Evolutionary conservation across 2,113 vertebrate genomes (phyloP), one percentile per base, ranked within the genome.

Genomic region (Nyctereutes procyonoides): DNA sequence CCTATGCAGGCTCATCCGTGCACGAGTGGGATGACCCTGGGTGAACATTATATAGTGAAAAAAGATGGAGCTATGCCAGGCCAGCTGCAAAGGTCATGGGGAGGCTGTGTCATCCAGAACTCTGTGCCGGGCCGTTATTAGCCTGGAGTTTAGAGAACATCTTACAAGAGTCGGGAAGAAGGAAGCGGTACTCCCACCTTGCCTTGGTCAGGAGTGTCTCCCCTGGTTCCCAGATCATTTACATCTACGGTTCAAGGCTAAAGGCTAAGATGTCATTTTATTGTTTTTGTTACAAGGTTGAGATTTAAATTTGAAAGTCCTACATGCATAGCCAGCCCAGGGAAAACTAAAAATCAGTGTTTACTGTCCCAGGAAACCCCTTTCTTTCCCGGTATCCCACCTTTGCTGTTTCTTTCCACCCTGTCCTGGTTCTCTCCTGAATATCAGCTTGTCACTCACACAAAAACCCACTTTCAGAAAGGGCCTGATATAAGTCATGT

Each of bases 381-480:
- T 74, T 2, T 38, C 32, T 32, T 13, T 67, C n/a, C 10, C 15
- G 2, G 13, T 9, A 1, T 24, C 5, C 9, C 11, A 38, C 1
- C 13, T 14, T 15, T 16, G 38, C 2, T 22, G 38, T 63, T 35
- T 14, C 7, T 1, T 24, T 4, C 35, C 13, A 1, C 30, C 15
- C 20, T 1, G 2, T 8, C 26, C 30, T n/a, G 28, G 2, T 2
- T 35, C 26, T n/a, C 8, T 14, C 30, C 35, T 28, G 38, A 43
- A 13, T 4, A 74, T 8, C 13, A 81, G 17, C 28, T 58, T 38
- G 22, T 73, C 28, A 26, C 10, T 22, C 67, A 65, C 53, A 8
- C 9, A 22, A 24, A 69, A n/a, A 2, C 15, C 55, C 1, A 4
- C 43, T 51, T 10, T 48, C 83, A 62, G 84, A 60, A 91, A 74